Conservation (phyloP, 2,113 vertebrate genomes). For the Columba janthina region DNA sequence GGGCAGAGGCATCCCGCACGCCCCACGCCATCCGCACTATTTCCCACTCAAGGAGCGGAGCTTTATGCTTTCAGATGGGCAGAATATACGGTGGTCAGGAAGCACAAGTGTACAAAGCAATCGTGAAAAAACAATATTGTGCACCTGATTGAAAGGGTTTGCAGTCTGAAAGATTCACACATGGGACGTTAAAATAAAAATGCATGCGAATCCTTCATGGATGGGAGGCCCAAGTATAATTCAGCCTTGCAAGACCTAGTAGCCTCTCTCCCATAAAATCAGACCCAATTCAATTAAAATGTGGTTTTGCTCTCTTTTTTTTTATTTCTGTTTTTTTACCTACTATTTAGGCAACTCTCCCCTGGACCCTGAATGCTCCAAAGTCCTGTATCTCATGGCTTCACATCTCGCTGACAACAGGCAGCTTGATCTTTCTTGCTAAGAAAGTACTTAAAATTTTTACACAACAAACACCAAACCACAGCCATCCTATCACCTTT, state of each 20-base stretch:
- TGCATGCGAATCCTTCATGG: neutral
- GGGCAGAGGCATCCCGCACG: neutral
- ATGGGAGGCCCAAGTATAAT: neutral
- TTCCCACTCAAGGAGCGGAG: neutral
- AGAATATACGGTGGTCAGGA: neutral
- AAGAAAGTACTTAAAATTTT: neutral
- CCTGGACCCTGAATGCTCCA: neutral
- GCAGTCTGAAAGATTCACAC: neutral
- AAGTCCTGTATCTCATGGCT: neutral
- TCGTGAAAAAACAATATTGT: neutral
- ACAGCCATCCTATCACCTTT: neutral
- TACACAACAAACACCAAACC: neutral
- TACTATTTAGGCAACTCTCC: neutral
- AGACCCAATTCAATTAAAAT: neutral
- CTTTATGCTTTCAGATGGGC: neutral
- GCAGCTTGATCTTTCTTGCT: neutral
- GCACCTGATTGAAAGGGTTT: neutral
- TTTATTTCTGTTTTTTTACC: neutral
- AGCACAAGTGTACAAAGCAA: neutral
- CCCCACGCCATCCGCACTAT: neutral
- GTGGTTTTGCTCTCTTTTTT: neutral
- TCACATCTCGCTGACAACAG: neutral
- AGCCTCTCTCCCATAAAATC: rapidly evolving
- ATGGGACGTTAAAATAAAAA: neutral
- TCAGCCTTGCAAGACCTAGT: neutral